These are phyloP conservation scores for Heliangelus exortis DNA, from an alignment of 2,797 vertebrate genomes.

Conservation along the genomic window DNA sequence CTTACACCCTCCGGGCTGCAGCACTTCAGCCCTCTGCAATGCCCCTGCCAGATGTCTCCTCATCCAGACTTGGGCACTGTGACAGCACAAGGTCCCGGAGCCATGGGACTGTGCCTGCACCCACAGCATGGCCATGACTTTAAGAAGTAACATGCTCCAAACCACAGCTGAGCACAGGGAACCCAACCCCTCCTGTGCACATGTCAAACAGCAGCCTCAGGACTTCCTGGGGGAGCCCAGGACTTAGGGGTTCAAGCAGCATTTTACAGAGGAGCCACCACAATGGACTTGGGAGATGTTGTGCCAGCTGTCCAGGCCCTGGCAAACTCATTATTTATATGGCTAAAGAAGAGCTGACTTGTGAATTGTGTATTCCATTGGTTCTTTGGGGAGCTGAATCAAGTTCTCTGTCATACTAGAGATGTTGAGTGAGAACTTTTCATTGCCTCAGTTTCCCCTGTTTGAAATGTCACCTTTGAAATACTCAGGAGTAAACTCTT, in stretches of 20 bases:
- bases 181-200: neutral
- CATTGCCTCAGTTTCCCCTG: neutral
- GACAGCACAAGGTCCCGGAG: accelerated
- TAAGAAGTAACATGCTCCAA: neutral
- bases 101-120: accelerated
- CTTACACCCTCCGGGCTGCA: neutral
- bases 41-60: neutral
- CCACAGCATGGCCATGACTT: neutral
- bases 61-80: neutral
- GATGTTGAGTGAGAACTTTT: neutral
- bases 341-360: neutral
- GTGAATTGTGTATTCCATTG: neutral
- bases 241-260: neutral
- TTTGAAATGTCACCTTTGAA: neutral
- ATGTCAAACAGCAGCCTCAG: neutral
- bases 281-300: neutral
- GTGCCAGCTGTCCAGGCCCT: neutral
- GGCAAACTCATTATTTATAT: neutral
- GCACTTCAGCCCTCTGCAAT: neutral
- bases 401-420: neutral
- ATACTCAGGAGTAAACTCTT: neutral
- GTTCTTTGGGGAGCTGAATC: neutral
- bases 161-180: neutral
- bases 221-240: neutral
- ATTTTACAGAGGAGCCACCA: neutral